Evolutionary conservation across 1,140 invertebrate species (phyloP).

Genomic region (Penaeus chinensis): DNA sequence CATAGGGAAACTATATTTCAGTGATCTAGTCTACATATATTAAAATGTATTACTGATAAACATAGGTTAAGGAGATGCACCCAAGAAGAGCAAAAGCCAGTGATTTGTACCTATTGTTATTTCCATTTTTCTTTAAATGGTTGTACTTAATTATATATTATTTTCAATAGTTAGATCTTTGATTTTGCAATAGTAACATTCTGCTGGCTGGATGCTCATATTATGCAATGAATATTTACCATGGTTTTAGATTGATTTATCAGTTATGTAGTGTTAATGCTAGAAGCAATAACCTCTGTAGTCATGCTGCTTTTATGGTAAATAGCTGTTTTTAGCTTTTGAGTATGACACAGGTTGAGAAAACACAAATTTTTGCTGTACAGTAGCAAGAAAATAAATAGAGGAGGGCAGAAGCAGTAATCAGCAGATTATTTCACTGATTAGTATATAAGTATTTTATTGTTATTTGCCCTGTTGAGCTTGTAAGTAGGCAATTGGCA

Average conservation of each 20-base stretch:
- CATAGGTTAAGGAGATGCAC: slow-evolving; percentile 57
- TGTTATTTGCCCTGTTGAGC: too few relatives aligned
- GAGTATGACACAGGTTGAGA: slow-evolving; percentile 51
- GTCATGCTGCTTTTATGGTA: slow-evolving; percentile 59
- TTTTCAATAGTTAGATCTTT: slow-evolving; percentile 25
- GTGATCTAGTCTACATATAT: slow-evolving; percentile 59
- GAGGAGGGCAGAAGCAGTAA: slow-evolving; percentile 25
- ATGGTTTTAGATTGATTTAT: slow-evolving; percentile 52
- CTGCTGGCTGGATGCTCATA: slow-evolving; percentile 50
- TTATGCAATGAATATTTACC: slow-evolving; percentile 60
- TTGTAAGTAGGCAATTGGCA: too few relatives aligned
- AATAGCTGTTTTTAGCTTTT: slow-evolving; percentile 48
- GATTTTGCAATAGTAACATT: slow-evolving; percentile 46
- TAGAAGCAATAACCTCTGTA: slow-evolving; percentile 61
- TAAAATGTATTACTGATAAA: slow-evolving; percentile 56
- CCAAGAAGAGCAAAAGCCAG: slow-evolving; percentile 51
- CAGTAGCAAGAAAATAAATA: slow-evolving; percentile 22
- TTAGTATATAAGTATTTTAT: too few relatives aligned
- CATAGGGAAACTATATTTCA: slow-evolving; percentile 47
- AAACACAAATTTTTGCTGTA: slow-evolving; percentile 55
- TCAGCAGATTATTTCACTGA: neutral
- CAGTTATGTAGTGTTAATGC: slow-evolving; percentile 57
- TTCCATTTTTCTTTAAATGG: slow-evolving; percentile 7
- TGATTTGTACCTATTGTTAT: slow-evolving; percentile 43
- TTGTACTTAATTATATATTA: slow-evolving; percentile 54